Conservation (phyloP, 1,140 invertebrate genomes). For the Drosophila ironensis region DNA sequence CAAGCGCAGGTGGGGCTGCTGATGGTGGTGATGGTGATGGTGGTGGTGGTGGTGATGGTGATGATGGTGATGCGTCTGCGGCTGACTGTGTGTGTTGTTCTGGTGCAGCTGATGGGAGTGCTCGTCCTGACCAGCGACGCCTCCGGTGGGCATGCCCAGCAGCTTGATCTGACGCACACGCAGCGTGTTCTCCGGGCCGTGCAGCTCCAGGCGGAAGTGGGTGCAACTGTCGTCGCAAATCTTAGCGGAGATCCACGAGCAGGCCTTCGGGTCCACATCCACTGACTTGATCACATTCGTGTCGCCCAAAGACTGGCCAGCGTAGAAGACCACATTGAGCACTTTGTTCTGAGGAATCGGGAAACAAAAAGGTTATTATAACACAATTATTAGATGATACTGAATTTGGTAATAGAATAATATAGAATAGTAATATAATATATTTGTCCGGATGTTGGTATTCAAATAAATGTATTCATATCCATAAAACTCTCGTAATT, state of each 20-base stretch:
- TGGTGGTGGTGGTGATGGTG: neutral
- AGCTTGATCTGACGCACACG: constrained; percentile 91
- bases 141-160: constrained; percentile 57
- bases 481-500: too few species aligned
- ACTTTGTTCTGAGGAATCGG: constrained; percentile 90
- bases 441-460: too few species aligned
- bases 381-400: neutral
- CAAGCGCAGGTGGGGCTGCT: constrained; percentile 50
- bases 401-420: too few species aligned
- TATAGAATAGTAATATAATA: too few species aligned
- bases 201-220: constrained; percentile 90
- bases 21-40: constrained; percentile 37
- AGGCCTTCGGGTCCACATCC: constrained; percentile 90
- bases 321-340: constrained; percentile 90
- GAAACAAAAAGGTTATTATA: neutral
- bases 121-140: neutral
- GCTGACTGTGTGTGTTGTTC: too few species aligned
- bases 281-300: constrained; percentile 89
- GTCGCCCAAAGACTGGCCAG: constrained; percentile 91
- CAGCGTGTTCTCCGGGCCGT: constrained; percentile 95
- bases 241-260: constrained; percentile 93
- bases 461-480: too few species aligned
- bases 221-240: constrained; percentile 83
- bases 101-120: too few species aligned
- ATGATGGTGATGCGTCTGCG: too few species aligned